These are phyloP conservation scores for Scomberomorus guttatus DNA, from an alignment of 2,797 vertebrate species.

Conservation along the genomic window DNA sequence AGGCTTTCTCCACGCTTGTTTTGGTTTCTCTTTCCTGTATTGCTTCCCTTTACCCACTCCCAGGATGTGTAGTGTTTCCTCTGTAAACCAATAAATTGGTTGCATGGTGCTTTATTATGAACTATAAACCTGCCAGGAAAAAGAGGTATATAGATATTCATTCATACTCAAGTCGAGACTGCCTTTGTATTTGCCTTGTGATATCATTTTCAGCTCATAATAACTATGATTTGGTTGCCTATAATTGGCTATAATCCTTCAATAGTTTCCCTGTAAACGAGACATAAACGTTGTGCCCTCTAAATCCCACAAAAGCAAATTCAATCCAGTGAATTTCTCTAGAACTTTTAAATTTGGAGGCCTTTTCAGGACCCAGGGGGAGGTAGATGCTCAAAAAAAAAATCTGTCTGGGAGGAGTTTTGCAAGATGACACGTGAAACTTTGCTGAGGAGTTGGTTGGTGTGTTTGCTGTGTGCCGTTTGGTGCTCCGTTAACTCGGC, in stretches of 20 bases:
- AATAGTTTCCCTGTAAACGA: background rate
- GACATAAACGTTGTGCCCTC: background rate
- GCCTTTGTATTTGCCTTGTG: background rate
- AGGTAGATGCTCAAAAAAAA: conserved; percentile 59
- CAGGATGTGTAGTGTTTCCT: conserved; percentile 68
- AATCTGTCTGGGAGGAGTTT: conserved; percentile 79
- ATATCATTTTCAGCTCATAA: conserved; percentile 5
- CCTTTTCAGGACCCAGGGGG: conserved; percentile 46
- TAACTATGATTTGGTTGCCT: conserved; percentile 9
- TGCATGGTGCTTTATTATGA: conserved; percentile 19
- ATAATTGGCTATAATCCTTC: background rate
- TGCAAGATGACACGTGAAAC: conserved; percentile 83
- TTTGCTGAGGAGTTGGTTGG: conserved; percentile 75
- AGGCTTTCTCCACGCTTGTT: conserved; percentile 34
- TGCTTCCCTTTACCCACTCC: conserved; percentile 44
- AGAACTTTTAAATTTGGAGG: conserved; percentile 18
- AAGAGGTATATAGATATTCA: background rate
- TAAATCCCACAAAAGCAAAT: conserved; percentile 1
- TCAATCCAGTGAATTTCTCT: conserved; percentile 9
- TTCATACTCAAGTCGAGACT: background rate
- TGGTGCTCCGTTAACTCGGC: conserved; percentile 61
- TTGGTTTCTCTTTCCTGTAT: conserved; percentile 65
- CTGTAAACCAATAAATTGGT: conserved; percentile 44
- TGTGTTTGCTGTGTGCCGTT: conserved; percentile 52
- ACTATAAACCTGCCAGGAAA: conserved; percentile 1